Base-by-base conservation (phyloP, 2,888 invertebrate species). In the Erebia ligea region DNA sequence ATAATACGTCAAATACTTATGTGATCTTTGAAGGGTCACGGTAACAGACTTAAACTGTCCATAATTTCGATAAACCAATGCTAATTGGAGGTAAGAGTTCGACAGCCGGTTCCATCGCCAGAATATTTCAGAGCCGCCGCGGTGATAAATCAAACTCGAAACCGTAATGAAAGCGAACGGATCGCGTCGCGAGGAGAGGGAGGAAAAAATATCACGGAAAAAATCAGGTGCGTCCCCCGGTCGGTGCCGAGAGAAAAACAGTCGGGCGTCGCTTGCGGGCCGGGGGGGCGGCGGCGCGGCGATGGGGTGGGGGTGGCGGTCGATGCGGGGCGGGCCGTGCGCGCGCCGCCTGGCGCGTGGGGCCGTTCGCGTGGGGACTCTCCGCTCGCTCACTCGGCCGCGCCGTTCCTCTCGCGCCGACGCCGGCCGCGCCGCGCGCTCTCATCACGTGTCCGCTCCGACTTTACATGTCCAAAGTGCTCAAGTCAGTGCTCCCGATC, bases 161-260 rank as follows among this genome's bases (percentile, higher is more conserved):
- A 92, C 92, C 93, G 91, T 92, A 93, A 93, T 93, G 92, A 93
- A 93, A 93, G 92, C 92, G 92, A 93, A 92, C 92, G 92, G 92
- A 92, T 92, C 92, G 92, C 92, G 92, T 91, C 91, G 92, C 91
- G 91, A 90, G 90, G 90, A 90, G 90, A 88, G 89, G 90, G 91
- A 90, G 92, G 91, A 91, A 92, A 92, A 93, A 93, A 92, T 92
- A 92, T 92, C 92, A 92, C 92, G 92, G 92, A 92, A 93, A 93
- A 92, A 93, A 93, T 92, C 92, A 92, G 92, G 92, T 93, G 92
- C 92, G 91, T 91, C 92, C 91, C 91, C 91, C 90, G 90, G 87
- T 89, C 90, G 91, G 88, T 86, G 86, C 86, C 84, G 87, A 90
- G 91, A 91, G 90, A 90, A 91, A 92, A 90, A 91, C 91, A 91